Percentiles rank a stretch among this genome's conserved stretches.
Evolutionary conservation across 2,888 invertebrate genomes (phyloP).

Genomic region (Acanthosepion esculentum): DNA sequence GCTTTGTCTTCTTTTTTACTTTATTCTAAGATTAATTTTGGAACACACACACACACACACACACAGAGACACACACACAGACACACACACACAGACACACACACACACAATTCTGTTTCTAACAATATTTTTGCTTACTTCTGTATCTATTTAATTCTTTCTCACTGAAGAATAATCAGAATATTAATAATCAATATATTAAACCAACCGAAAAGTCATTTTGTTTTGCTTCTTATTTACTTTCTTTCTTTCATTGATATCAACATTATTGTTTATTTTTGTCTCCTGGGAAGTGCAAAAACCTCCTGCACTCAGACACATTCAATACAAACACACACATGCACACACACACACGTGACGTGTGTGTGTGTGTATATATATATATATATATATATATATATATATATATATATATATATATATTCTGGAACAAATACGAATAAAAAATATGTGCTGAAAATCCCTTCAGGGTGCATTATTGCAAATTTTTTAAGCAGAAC

Average conservation of each 20-base stretch:
- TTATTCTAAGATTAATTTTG: not conserved
- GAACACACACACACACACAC: not conserved
- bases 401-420: constrained; percentile 10
- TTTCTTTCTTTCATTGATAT: not conserved
- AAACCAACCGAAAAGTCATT: not conserved
- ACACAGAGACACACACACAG: not conserved
- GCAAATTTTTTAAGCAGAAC: not conserved
- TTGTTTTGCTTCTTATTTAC: not conserved
- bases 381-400: not conserved
- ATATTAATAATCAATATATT: not conserved
- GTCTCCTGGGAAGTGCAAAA: not conserved
- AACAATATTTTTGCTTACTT: not conserved
- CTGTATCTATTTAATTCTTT: not conserved
- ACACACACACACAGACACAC: not conserved
- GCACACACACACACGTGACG: no score
- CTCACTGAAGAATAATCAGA: not conserved
- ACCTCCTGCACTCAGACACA: no score
- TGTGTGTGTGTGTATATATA: not conserved
- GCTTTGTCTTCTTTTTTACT: not conserved
- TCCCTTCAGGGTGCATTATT: not conserved
- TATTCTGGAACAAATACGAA: not conserved
- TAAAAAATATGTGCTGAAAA: no score
- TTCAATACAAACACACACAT: not conserved
- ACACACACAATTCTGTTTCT: not conserved
- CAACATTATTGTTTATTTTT: not conserved